phyloP scores from a whole-genome alignment of 2,888 invertebrate species.

The Sphecodes monilicornis region DNA sequence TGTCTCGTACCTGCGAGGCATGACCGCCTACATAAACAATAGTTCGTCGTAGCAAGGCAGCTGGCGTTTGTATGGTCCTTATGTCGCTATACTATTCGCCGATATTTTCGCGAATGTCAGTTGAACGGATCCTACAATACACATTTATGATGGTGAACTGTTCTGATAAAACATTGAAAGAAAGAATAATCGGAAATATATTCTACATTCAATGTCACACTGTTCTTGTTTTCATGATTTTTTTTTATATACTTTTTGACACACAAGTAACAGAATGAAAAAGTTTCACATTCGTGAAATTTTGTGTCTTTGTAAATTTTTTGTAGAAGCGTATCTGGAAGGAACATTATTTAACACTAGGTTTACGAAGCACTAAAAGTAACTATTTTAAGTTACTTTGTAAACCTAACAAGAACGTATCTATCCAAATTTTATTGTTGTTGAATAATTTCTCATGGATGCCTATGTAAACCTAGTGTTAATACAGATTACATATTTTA shows the following conservation, averaged over 20 bases:
- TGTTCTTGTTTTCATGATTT: neutral
- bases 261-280: neutral
- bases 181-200: neutral
- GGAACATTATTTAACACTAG: no score
- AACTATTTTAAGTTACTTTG: no score
- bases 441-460: no score
- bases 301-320: neutral
- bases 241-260: neutral
- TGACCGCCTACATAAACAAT: constrained; percentile 57
- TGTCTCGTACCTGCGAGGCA: constrained; percentile 35
- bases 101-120: constrained; percentile 1
- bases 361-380: no score
- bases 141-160: neutral
- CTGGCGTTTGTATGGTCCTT: constrained; percentile 43
- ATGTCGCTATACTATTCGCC: neutral
- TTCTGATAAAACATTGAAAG: neutral
- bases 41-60: constrained; percentile 42
- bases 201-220: neutral
- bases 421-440: no score
- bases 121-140: neutral
- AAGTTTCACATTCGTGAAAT: neutral
- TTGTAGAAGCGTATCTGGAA: constrained; percentile 18
- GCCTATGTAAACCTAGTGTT: no score
- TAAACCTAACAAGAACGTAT: no score
- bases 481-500: neutral